Conservation (phyloP, 2,888 invertebrate species). For the Toxonevra muliebris region DNA sequence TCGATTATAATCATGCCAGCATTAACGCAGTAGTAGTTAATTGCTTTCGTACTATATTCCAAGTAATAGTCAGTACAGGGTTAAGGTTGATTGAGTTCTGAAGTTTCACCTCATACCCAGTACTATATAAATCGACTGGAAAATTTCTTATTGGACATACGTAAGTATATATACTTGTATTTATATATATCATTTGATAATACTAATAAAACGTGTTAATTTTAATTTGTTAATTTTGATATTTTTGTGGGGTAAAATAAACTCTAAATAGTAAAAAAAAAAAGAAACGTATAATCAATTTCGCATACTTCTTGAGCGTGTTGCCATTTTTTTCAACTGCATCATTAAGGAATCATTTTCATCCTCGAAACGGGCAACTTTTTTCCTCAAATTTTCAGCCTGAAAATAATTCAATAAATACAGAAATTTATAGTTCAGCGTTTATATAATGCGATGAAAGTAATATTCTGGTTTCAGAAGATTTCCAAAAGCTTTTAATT, state of each 20-base stretch:
- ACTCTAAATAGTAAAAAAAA: background rate
- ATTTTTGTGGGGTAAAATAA: background rate
- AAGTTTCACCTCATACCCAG: no score
- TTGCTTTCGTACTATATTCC: no score
- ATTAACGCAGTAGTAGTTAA: no score
- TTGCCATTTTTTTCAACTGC: constrained; percentile 96
- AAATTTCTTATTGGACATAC: constrained; percentile 2
- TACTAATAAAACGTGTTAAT: background rate
- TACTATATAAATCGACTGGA: background rate
- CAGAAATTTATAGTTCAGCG: no score
- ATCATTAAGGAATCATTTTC: constrained; percentile 95
- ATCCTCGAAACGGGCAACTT: constrained; percentile 91
- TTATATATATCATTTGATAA: background rate
- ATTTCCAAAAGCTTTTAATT: background rate
- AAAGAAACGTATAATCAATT: constrained; percentile 22
- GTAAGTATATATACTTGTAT: constrained; percentile 13
- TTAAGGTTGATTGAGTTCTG: no score
- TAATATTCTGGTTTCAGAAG: background rate
- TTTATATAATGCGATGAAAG: constrained; percentile 38
- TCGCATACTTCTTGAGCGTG: constrained; percentile 81
- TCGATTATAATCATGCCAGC: no score
- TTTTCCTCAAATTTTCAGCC: constrained; percentile 88
- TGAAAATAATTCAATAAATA: constrained; percentile 65
- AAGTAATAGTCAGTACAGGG: no score
- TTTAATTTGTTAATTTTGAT: background rate